Percentiles rank a stretch among this genome's conserved stretches.
phyloP scores from a whole-genome alignment of 2,113 vertebrate genomes.

The Calypte anna region DNA sequence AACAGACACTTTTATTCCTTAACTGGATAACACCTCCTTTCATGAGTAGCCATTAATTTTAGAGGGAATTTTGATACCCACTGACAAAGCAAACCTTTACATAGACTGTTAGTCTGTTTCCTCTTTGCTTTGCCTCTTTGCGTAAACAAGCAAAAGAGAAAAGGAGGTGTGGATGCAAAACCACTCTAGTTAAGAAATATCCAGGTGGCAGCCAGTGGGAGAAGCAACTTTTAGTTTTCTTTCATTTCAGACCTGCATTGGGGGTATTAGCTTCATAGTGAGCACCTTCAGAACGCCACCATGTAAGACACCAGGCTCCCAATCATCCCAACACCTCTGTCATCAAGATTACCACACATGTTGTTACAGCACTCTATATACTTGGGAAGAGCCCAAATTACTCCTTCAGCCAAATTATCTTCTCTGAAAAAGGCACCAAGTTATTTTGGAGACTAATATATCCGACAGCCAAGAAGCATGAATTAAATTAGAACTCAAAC shows the following conservation, averaged over 20 bases:
- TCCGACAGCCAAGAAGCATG: background rate
- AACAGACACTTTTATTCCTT: background rate
- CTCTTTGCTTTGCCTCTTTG: background rate
- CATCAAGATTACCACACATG: background rate
- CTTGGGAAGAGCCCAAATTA: background rate
- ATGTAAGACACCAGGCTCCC: background rate
- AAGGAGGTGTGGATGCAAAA: background rate
- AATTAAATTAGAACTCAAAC: background rate
- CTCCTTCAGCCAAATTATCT: background rate
- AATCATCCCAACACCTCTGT: accelerated
- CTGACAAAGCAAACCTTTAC: background rate
- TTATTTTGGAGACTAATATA: slow-evolving; percentile 2
- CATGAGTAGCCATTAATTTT: background rate
- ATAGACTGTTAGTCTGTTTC: background rate
- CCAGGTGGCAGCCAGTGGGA: background rate
- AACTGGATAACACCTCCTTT: background rate
- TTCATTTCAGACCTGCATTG: background rate
- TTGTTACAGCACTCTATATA: background rate
- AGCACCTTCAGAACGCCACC: background rate
- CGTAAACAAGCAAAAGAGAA: background rate
- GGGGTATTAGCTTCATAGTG: background rate
- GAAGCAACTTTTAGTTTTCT: background rate
- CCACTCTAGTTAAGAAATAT: background rate
- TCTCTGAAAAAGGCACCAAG: background rate
- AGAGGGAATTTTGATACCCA: background rate